Evolutionary conservation across 1,140 invertebrate genomes (phyloP), one percentile per base, ranked within the genome.

Genomic region (Tetragonula clypearis): DNA sequence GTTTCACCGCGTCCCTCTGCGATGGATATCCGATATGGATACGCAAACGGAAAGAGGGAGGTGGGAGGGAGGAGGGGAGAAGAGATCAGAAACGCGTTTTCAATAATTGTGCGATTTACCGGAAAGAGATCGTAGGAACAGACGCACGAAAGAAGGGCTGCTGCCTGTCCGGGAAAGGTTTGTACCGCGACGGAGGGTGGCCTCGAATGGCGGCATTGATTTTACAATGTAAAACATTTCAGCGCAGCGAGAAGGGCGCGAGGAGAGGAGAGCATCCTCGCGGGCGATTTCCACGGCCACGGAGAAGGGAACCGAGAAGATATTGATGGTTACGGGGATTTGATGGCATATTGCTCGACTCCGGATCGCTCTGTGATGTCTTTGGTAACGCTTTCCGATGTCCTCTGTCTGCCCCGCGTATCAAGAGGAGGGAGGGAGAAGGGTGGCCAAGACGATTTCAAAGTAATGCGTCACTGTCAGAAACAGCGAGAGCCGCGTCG

Each of bases 191-290:
- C 68, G 62, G 81, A 86, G 83, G 88, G 86, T 81, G 69, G 81
- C 30, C 81, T 60, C 84, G 90, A 49, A 92, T 91, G 91, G 86
- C 89, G 82, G 87, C 94, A 95, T 95, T 94, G 94, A 95, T 95
- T 95, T 95, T 95, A 89, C 94, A 94, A 95, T 95, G 94, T 94
- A 95, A 95, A 95, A 94, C 93, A 95, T 95, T 94, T 95, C 92
- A 95, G 87, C 86, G 87, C 84, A 75, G 74, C 79, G 82, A 71
- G 82, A 75, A 75, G 85, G 87, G 72, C 80, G 66, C 82, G 21
- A 11, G 56, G 5, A 58, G 56, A 49, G 41, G 41, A 49, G 60
- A 72, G 88, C 2, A 89, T 86, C 85, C 83, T 84, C 85, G 53
- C 76, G 66, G 69, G 75, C 66, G 73, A 77, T 91, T 91, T 90